These are phyloP conservation scores for Agrochola circellaris DNA, from an alignment of 2,888 invertebrate species.

Conservation along the genomic window DNA sequence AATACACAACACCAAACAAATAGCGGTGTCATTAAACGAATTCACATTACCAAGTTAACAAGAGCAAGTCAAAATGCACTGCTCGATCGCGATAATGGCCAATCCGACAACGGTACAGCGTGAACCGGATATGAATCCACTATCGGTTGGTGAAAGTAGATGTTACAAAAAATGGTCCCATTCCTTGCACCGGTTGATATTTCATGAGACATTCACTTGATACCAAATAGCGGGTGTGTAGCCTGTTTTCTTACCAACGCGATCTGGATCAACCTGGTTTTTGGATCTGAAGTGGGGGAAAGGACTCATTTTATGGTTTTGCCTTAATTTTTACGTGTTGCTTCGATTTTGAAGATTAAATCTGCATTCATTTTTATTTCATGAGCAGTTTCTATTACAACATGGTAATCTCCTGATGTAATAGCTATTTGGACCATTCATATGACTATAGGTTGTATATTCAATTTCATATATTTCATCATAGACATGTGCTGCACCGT, in stretches of 20 bases:
- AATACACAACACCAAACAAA: conserved; percentile 30
- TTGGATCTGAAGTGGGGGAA: conserved; percentile 33
- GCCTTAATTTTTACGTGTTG: conserved; percentile 8
- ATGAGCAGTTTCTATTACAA: conserved; percentile 25
- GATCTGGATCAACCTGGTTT: conserved; percentile 61
- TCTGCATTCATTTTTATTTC: not conserved
- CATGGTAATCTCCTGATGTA: conserved; percentile 6
- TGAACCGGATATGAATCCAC: conserved; percentile 88
- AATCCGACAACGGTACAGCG: conserved; percentile 83
- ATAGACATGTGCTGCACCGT: not conserved
- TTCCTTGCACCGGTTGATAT: conserved; percentile 87
- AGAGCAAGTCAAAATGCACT: conserved; percentile 72
- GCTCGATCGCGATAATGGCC: conserved; percentile 79
- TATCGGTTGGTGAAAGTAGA: conserved; percentile 89
- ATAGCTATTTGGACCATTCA: conserved; percentile 8
- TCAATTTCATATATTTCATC: conserved; percentile 2
- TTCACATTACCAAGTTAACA: conserved; percentile 57
- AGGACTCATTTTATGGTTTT: conserved; percentile 27
- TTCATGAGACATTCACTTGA: conserved; percentile 89
- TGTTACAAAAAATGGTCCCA: conserved; percentile 90
- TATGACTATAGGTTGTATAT: not conserved
- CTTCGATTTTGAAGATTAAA: not conserved
- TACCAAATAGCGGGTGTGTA: conserved; percentile 67
- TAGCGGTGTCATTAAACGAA: conserved; percentile 47
- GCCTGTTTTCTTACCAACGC: conserved; percentile 65